phyloP scores from a whole-genome alignment of 2,797 vertebrate species.

The Prionace glauca region DNA sequence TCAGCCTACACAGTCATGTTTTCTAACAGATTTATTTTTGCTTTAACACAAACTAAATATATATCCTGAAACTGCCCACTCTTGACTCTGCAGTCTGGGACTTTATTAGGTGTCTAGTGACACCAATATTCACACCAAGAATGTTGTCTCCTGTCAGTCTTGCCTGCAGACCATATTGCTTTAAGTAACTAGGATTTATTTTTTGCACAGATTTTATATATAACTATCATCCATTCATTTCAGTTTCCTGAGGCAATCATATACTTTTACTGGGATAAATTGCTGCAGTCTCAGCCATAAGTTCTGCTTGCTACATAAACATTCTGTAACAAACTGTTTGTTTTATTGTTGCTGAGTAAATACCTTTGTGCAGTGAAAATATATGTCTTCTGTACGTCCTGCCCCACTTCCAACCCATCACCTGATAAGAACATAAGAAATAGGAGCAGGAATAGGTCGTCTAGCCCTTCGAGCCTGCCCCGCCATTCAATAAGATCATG shows the following conservation, averaged over 20 bases:
- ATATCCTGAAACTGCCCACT: not conserved
- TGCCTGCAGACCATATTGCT: not conserved
- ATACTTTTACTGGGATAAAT: not conserved
- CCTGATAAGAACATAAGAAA: too few species aligned
- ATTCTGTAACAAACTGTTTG: not conserved
- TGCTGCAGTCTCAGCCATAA: not conserved
- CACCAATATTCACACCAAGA: not conserved
- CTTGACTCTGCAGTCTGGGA: not conserved
- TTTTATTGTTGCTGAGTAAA: too few species aligned
- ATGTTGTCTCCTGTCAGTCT: not conserved
- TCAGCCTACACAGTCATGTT: not conserved
- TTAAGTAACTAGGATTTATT: not conserved
- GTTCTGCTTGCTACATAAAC: not conserved
- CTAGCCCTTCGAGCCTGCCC: too few species aligned
- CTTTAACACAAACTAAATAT: not conserved
- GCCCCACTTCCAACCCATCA: not conserved
- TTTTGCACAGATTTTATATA: too few species aligned
- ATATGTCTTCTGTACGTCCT: too few species aligned
- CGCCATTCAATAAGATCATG: too few species aligned
- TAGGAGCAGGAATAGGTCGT: too few species aligned
- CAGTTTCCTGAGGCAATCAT: too few species aligned
- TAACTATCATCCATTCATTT: too few species aligned
- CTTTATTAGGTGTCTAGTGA: not conserved
- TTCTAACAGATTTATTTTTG: not conserved
- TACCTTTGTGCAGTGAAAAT: too few species aligned